Evolutionary conservation across 2,888 invertebrate genomes (phyloP).

Genomic region (Kryphioiulus occultus): DNA sequence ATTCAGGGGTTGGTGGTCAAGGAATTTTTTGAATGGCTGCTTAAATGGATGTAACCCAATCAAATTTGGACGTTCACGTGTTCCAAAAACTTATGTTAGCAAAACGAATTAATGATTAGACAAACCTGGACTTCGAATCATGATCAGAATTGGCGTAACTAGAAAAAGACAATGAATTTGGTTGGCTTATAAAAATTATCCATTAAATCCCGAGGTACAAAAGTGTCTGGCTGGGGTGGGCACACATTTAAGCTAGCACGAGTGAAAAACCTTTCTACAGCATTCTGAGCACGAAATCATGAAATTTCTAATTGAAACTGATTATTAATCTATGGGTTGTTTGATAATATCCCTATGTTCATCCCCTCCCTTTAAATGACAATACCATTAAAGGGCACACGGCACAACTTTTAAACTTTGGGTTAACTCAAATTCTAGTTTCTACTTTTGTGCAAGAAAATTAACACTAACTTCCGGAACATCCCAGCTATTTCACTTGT

Average conservation of each 20-base stretch:
- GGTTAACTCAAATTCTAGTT: no score
- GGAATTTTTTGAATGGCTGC: not conserved
- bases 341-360: not conserved
- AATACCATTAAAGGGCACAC: slow-evolving; percentile 10
- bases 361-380: not conserved
- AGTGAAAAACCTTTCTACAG: not conserved
- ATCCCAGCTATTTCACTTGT: no score
- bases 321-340: slow-evolving; percentile 28
- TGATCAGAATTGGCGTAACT: slow-evolving; percentile 40
- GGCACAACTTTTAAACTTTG: not conserved
- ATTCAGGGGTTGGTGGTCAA: not conserved
- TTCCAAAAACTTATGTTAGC: slow-evolving; percentile 39
- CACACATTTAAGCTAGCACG: not conserved
- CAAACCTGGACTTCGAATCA: slow-evolving; percentile 40
- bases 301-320: slow-evolving; percentile 40
- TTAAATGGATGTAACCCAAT: not conserved
- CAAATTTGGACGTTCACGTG: not conserved
- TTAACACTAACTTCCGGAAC: no score
- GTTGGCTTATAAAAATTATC: slow-evolving; percentile 32
- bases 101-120: slow-evolving; percentile 36
- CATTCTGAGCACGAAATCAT: slow-evolving; percentile 32
- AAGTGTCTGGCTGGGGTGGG: slow-evolving; percentile 14
- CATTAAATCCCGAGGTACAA: not conserved
- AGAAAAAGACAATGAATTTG: slow-evolving; percentile 32
- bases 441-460: no score